phyloP scores from a whole-genome alignment of 2,888 invertebrate genomes.

The Acleris literana region DNA sequence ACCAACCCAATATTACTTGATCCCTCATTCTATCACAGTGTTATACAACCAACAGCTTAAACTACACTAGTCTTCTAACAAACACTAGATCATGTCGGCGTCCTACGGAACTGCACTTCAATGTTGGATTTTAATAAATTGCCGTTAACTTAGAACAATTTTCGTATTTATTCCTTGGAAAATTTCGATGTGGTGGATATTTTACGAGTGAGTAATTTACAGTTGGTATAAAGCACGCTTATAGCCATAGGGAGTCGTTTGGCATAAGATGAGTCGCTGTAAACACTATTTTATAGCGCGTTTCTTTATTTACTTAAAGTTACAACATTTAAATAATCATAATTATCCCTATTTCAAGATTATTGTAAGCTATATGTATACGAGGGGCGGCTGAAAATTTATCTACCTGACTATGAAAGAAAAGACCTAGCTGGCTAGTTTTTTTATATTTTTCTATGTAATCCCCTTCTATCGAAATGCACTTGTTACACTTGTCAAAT shows the following conservation, averaged over 20 bases:
- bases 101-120: conserved; percentile 31
- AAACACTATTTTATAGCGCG: neutral
- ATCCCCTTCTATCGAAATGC: too few species aligned
- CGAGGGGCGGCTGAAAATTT: too few species aligned
- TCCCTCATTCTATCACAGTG: neutral
- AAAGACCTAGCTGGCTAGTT: too few species aligned
- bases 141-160: conserved; percentile 19
- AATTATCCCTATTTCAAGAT: neutral
- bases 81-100: conserved; percentile 34
- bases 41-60: conserved; percentile 2
- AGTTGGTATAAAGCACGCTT: conserved; percentile 7
- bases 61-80: conserved; percentile 4
- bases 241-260: conserved; percentile 19
- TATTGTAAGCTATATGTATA: neutral
- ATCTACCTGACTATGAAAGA: too few species aligned
- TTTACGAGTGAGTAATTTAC: conserved; percentile 23
- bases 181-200: conserved; percentile 23
- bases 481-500: too few species aligned
- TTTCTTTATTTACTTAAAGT: neutral
- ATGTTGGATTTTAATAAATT: conserved; percentile 33
- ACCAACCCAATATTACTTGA: conserved; percentile 6
- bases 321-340: too few species aligned
- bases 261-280: neutral
- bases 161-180: conserved; percentile 25
- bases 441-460: too few species aligned